phyloP scores from a whole-genome alignment of 2,797 vertebrate genomes.

The Podarcis lilfordi region DNA sequence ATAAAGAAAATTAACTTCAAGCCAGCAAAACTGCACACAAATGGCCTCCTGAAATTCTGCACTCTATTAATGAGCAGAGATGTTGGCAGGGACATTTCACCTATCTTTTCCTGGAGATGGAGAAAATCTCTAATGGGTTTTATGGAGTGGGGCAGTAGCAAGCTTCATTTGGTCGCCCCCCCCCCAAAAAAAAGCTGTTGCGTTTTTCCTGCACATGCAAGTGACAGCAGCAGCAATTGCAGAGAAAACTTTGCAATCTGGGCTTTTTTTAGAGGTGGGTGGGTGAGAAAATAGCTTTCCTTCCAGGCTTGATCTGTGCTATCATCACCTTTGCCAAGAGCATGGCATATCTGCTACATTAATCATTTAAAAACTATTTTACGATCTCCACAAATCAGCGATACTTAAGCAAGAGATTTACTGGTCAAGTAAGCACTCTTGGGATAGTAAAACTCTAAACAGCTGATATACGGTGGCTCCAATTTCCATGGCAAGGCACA shows the following conservation, averaged over 20 bases:
- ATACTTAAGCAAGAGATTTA: conserved; percentile 35
- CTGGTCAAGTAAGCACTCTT: background rate
- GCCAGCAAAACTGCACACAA: too few relatives aligned
- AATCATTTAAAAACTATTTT: background rate
- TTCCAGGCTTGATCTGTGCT: background rate
- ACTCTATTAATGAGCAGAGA: too few relatives aligned
- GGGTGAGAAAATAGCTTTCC: background rate
- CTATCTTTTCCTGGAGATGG: too few relatives aligned
- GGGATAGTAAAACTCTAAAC: background rate
- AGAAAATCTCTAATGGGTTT: too few relatives aligned
- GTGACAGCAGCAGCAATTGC: too few relatives aligned
- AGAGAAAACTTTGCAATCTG: background rate
- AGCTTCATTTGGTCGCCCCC: too few relatives aligned
- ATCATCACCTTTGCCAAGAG: conserved; percentile 12
- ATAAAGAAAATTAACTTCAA: too few relatives aligned
- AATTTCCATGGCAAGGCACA: conserved; percentile 21
- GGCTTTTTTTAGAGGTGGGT: background rate
- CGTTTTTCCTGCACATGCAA: too few relatives aligned
- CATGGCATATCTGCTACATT: background rate
- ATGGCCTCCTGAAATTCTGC: too few relatives aligned
- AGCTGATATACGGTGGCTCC: conserved; percentile 19
- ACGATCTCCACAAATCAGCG: background rate
- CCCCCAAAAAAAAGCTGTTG: too few relatives aligned
- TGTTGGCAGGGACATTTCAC: too few relatives aligned
- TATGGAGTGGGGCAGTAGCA: too few relatives aligned